Evolutionary conservation across 1,140 invertebrate species (phyloP).

Genomic region (Anthonomus grandis): DNA sequence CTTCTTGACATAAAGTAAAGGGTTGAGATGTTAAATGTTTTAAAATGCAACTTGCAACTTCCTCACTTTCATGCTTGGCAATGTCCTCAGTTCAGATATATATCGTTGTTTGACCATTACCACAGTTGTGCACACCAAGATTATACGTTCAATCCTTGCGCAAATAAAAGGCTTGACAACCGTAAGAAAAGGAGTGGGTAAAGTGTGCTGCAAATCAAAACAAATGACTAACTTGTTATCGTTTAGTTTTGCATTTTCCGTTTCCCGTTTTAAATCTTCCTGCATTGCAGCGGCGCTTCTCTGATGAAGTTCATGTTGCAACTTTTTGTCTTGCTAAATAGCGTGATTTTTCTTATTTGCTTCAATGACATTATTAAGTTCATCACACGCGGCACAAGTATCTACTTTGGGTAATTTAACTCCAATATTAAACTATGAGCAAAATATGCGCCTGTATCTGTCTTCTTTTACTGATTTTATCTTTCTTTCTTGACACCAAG

Average conservation of each 20-base stretch:
- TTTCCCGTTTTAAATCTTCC: no score
- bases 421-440: conserved; percentile 15
- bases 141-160: no score
- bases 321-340: neutral
- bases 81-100: conserved; percentile 19
- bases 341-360: neutral
- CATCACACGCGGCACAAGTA: conserved; percentile 13
- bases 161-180: conserved; percentile 14
- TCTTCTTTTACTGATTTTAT: no score
- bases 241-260: neutral
- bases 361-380: conserved; percentile 7
- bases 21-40: no score
- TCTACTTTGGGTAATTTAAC: conserved; percentile 18
- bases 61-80: conserved; percentile 13
- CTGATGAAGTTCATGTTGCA: conserved; percentile 15
- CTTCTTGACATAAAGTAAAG: conserved; percentile 3
- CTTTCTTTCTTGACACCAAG: no score
- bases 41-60: no score
- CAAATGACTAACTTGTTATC: neutral
- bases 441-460: conserved; percentile 16
- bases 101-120: neutral
- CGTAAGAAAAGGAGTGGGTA: neutral
- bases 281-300: conserved; percentile 2
- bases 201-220: no score
- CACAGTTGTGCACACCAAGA: conserved; percentile 9